Evolutionary conservation across 1,140 invertebrate species (phyloP), one percentile per base, ranked within the genome.

Genomic region (Proctacanthus coquilletti): DNA sequence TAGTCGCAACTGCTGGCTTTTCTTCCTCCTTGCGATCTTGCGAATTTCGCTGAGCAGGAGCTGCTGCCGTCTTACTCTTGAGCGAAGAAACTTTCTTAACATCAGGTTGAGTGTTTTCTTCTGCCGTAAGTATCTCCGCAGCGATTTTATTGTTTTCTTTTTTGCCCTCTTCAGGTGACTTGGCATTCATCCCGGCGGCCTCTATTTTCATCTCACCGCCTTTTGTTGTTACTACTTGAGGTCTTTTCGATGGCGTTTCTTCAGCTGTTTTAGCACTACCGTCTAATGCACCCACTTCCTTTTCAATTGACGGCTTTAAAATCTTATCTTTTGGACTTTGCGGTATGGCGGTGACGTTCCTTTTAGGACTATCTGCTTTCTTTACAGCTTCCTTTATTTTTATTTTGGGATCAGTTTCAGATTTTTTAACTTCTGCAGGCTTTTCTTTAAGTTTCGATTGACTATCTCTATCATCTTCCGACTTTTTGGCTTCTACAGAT

Each of bases 141-240:
- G 23, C 13, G 23, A 13, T 13, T 15, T 42, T 38, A 17, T 53
- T 50, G 49, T 32, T 38, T 38, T 38, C 21, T 9, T 32, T n/a
- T n/a, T n/a, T n/a, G n/a, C n/a, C n/a, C n/a, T n/a, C n/a, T 58
- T 58, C 55, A 58, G 55, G 55, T 58, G 55, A 58, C 55, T 58
- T 58, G 56, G 55, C 52, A 43, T 35, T 25, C 40, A 53, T 54
- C 55, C 55, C 55, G 46, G 19, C 44, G 47, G n/a, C n/a, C n/a
- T 52, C 52, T 56, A 56, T 57, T 57, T 56, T 56, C 48, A 51
- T 49, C 45, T 44, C 47, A 6, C n/a, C 6, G 6, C n/a, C n/a
- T 25, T n/a, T 25, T 25, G 6, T 6, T 25, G 23, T 6, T n/a
- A 25, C n/a, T n/a, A 25, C n/a, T 10, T n/a, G 9, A 13, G n/a